Evolutionary conservation across 35 echinoderm and acorn worm species (phyloP).

Genomic region (Apostichopus parvimensis): DNA sequence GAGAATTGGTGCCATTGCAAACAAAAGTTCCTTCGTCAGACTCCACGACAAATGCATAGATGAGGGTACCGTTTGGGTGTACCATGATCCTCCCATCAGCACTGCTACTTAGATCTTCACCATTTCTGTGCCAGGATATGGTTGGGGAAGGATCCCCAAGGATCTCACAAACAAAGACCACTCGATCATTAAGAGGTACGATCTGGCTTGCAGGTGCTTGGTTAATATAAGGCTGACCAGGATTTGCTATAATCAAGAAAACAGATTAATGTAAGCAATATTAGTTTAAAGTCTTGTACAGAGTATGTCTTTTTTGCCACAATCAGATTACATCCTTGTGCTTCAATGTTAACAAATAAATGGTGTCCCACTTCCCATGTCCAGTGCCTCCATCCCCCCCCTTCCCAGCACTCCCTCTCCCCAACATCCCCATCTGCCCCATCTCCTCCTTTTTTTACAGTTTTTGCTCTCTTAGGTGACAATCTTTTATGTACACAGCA

Average conservation of each 20-base stretch:
- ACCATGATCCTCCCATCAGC: constrained; percentile 42
- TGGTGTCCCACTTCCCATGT: no score
- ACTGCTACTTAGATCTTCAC: constrained; percentile 32
- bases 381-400: no score
- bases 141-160: constrained; percentile 80
- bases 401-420: no score
- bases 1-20: constrained; percentile 76
- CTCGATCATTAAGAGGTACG: constrained; percentile 54
- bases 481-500: no score
- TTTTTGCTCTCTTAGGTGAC: no score
- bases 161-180: constrained; percentile 71
- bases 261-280: no score
- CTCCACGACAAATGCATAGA: constrained; percentile 53
- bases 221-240: constrained; percentile 87
- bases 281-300: no score
- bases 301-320: no score
- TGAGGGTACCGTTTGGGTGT: constrained; percentile 60
- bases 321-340: no score
- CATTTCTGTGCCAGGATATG: constrained; percentile 63
- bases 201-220: constrained; percentile 67
- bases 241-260: constrained; percentile 65
- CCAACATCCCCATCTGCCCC: no score
- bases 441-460: no score
- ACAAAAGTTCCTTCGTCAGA: constrained; percentile 73
- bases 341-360: no score